Evolutionary conservation across 2,113 vertebrate genomes (phyloP).

Genomic region (Capreolus pygargus): DNA sequence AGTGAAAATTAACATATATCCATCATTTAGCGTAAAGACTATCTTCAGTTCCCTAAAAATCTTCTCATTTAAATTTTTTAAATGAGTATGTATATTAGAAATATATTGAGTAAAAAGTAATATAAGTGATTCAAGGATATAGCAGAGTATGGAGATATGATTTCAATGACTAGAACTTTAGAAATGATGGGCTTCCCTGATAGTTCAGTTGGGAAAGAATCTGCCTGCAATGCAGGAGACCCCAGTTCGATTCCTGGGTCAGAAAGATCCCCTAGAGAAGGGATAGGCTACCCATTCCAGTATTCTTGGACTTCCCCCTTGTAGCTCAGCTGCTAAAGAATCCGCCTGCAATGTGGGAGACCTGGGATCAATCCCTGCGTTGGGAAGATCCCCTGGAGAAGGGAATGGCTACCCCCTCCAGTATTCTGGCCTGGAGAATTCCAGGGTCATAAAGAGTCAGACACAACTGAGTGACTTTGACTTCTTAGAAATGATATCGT

Average conservation of each 20-base stretch:
- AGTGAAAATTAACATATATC: neutral
- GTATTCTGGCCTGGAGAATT: neutral
- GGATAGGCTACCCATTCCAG: neutral
- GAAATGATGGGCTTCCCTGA: neutral
- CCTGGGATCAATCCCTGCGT: neutral
- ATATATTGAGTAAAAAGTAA: neutral
- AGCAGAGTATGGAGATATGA: neutral
- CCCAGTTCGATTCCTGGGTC: neutral
- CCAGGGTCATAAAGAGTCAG: neutral
- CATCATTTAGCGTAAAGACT: neutral
- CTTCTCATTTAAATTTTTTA: neutral
- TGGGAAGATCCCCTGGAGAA: neutral
- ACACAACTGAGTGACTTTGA: neutral
- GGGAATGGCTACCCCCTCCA: neutral
- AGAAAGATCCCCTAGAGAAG: neutral
- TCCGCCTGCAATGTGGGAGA: accelerated
- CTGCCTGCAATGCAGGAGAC: neutral
- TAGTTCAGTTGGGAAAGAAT: neutral
- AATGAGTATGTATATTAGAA: neutral
- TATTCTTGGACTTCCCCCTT: neutral
- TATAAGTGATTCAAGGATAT: neutral
- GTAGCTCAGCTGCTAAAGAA: neutral
- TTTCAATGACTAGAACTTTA: neutral
- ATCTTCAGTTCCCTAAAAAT: neutral
- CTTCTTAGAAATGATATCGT: neutral